A percentile compares a stretch with the other conserved stretches of the same genome.
Conservation (phyloP, 2,797 vertebrate genomes). For the Notamacropus eugenii region DNA sequence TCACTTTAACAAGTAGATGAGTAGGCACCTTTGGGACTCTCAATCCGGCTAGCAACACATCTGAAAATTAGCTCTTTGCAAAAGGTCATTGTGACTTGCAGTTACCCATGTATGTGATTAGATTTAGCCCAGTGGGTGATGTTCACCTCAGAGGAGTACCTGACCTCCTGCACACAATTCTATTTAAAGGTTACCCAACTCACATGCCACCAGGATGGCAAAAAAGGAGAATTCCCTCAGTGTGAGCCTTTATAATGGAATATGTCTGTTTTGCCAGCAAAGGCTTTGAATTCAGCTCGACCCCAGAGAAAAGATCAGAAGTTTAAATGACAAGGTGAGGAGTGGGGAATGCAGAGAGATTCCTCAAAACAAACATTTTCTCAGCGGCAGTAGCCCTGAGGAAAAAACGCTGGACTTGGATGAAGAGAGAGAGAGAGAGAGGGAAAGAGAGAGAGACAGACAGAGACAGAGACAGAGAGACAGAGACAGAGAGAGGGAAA, state of each 20-base stretch:
- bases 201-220: slow-evolving; percentile 21
- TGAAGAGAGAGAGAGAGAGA: neutral
- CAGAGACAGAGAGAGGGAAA: too few species aligned
- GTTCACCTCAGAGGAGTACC: neutral
- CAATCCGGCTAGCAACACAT: slow-evolving; percentile 34
- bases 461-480: neutral
- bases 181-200: slow-evolving; percentile 50
- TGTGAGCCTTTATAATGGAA: neutral
- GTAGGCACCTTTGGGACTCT: slow-evolving; percentile 29
- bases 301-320: slow-evolving; percentile 7
- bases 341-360: neutral
- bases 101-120: slow-evolving; percentile 15
- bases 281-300: slow-evolving; percentile 23
- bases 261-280: neutral
- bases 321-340: neutral
- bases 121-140: slow-evolving; percentile 7
- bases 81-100: slow-evolving; percentile 65
- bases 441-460: neutral
- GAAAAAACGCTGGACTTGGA: neutral
- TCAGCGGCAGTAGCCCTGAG: neutral
- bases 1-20: neutral
- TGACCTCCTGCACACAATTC: neutral
- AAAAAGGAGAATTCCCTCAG: slow-evolving; percentile 10
- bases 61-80: slow-evolving; percentile 42
- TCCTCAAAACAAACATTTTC: neutral